Base-by-base conservation (phyloP, 2,888 invertebrate species). In the Dendrolimus pini region DNA sequence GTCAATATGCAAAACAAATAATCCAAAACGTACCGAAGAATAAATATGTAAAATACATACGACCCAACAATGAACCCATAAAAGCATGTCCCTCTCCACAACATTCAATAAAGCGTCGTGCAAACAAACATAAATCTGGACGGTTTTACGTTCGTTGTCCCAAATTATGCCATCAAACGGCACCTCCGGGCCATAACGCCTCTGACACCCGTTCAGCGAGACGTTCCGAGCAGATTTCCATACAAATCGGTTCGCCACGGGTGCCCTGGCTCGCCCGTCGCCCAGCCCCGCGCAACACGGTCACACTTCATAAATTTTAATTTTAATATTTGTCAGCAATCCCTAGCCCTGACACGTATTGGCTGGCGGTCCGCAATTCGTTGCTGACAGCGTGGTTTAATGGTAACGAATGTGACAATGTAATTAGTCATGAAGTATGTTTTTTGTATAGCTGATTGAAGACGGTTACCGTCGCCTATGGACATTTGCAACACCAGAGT, bases 241-340 rank as follows among this genome's bases (percentile, higher is more conserved):
- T 90, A 87, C 85, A 88, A 90, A 90, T 89, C 87, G 84, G 65
- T 89, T 86, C 74, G 84, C 80, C 78, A 82, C 86, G 85, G 80
- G 72, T 74, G 69, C 67, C 65, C 59, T 30, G 3, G 6, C 30
- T 30, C 30, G 30, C 30, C 30, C 30, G 30, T 6, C 59, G 62
- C 60, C 57, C 59, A 61, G 54, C 56, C 59, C 55, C 59, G 64
- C 68, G 47, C 12, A 47, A 64, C 64, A 66, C 66, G 73, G 82
- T 84, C 82, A 82, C 86, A 86, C 80, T 82, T 85, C 86, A 85
- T 90, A 89, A 87, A 89, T 88, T 86, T 81, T 81, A 77, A 85
- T 88, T 89, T 86, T 86, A 86, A 87, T 89, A 88, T 88, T 82
- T 72, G 68, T 63, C 67, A 67, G 73, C 73, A 65, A 77, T 74